Base-by-base conservation (phyloP, 2,113 vertebrate genomes). In the Brachypodius melanocephalos region DNA sequence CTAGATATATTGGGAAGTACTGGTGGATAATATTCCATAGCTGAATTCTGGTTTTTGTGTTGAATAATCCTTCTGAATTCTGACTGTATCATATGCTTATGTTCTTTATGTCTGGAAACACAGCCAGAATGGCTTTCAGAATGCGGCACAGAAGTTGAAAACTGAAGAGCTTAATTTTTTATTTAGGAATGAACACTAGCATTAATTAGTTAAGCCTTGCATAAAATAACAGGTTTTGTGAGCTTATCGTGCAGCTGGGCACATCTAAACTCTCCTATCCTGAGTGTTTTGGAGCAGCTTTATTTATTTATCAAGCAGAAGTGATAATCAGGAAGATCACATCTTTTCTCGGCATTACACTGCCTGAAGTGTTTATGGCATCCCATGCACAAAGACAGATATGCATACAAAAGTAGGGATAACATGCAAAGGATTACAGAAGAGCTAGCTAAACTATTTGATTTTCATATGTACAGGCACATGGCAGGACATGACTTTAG, bases 181-280 rank as follows among this genome's bases (percentile, higher is more conserved):
- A 68, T 75, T 89, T 92, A 36, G 38, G 52, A 77, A 86, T 36
- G 28, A 94, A 59, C n/a, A 42, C 9, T 43, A 34, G 29, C 58
- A 88, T 61, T 92, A 90, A 58, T 96, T 95, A 93, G 36, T 93
- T 89, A 87, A 58, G 38, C 3, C 14, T 49, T 91, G 65, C 72
- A 61, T 93, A 89, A 84, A 91, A 79, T 57, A 91, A 36, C 65
- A 88, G 21, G 13, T 51, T 92, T 93, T 82, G 12, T 75, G 58
- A 82, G 49, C n/a, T 93, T 89, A 65, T 63, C 66, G n/a, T 84
- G 67, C 52, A 58, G 5, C 46, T 91, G 65, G n/a, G 17, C 36
- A 34, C 48, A 29, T 77, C 57, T 76, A 72, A 81, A 88, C 31
- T 90, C 67, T 81, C 14, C 46, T 79, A 36, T 86, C n/a, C 9